Conservation (phyloP, 2,888 invertebrate genomes). For the Saturnia japonica region DNA sequence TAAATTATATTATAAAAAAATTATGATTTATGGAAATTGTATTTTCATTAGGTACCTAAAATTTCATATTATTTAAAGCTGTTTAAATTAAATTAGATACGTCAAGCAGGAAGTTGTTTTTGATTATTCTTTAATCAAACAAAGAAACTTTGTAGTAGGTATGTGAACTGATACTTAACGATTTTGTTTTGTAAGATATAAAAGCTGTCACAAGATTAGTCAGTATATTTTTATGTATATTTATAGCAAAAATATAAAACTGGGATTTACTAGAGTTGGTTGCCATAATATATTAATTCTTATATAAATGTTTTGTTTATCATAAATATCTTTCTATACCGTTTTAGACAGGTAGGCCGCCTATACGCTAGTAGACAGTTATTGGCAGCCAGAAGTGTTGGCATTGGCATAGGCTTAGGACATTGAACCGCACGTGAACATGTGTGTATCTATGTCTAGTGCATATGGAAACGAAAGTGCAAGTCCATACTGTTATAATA, state of each 20-base stretch:
- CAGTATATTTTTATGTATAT: neutral
- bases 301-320: neutral
- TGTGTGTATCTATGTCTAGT: slow-evolving; percentile 39
- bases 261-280: neutral
- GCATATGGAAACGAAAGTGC: slow-evolving; percentile 53
- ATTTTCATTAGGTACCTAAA: neutral
- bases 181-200: too few relatives aligned
- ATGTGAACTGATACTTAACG: too few relatives aligned
- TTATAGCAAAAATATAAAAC: too few relatives aligned
- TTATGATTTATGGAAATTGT: too few relatives aligned
- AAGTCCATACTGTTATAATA: slow-evolving; percentile 43
- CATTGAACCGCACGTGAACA: slow-evolving; percentile 55
- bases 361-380: slow-evolving; percentile 28
- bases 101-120: too few relatives aligned
- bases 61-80: neutral
- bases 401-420: slow-evolving; percentile 73
- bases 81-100: too few relatives aligned
- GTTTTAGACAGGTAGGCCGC: neutral
- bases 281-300: neutral
- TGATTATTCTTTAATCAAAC: too few relatives aligned
- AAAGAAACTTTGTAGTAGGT: too few relatives aligned
- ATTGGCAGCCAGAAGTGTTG: slow-evolving; percentile 59
- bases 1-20: neutral
- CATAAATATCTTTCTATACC: neutral
- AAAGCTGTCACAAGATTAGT: neutral